Evolutionary conservation across 92 coral and sea anemone species (phyloP).

Genomic region (Paragorgia papillata): DNA sequence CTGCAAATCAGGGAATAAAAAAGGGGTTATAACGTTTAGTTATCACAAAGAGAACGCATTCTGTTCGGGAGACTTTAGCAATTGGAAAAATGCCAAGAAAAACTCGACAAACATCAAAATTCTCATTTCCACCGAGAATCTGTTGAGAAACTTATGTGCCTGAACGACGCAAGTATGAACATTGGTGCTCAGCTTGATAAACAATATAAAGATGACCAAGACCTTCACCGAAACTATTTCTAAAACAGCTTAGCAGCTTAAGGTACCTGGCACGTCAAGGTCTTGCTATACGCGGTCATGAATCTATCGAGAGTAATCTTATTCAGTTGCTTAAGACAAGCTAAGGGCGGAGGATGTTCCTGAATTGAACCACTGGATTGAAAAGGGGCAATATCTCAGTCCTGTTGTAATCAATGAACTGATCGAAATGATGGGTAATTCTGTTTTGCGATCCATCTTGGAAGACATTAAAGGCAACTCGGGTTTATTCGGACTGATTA

Average conservation of each 20-base stretch:
- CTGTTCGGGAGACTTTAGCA: conserved; percentile 14
- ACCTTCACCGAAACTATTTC: conserved; percentile 15
- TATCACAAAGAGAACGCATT: conserved; percentile 4
- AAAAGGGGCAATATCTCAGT: conserved; percentile 12
- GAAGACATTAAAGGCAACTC: neutral
- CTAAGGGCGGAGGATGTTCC: conserved; percentile 4
- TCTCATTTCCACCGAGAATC: conserved; percentile 9
- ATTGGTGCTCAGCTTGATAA: conserved; percentile 12
- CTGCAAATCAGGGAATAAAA: conserved; percentile 15
- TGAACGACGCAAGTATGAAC: conserved; percentile 28
- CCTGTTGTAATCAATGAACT: conserved; percentile 1
- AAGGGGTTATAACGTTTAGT: neutral
- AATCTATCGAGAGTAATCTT: conserved; percentile 9
- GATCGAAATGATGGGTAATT: conserved; percentile 8
- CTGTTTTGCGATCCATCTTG: neutral
- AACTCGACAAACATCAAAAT: conserved; percentile 7
- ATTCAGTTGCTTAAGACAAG: conserved; percentile 7
- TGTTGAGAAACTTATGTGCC: conserved; percentile 5
- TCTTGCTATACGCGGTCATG: conserved; percentile 19
- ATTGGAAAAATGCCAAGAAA: conserved; percentile 12
- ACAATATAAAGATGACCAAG: conserved; percentile 11
- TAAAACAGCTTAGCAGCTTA: conserved; percentile 15
- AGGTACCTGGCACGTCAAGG: conserved; percentile 24
- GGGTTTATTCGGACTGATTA: conserved; percentile 8
- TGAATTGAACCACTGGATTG: neutral